Evolutionary conservation across 2,888 invertebrate genomes (phyloP), one percentile per base, ranked within the genome.

Genomic region (Dilophus febrilis): DNA sequence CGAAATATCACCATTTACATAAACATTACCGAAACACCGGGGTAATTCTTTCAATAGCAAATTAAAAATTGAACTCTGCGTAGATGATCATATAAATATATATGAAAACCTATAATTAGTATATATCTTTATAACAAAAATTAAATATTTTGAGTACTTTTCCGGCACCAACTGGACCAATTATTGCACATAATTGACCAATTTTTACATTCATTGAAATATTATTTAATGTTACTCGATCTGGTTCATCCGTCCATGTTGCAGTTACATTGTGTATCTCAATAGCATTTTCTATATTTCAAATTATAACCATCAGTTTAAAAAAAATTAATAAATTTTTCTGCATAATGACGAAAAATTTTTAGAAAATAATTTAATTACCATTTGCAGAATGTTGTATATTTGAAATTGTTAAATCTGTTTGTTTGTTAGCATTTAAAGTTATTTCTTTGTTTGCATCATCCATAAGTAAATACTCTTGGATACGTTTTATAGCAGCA

Each of bases 111-210:
- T n/a, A n/a, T n/a, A n/a, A n/a, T n/a, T n/a, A n/a, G n/a, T n/a
- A n/a, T n/a, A n/a, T n/a, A n/a, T n/a, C n/a, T n/a, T n/a, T n/a
- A n/a, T n/a, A n/a, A n/a, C n/a, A n/a, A n/a, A n/a, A n/a, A n/a
- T n/a, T n/a, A n/a, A n/a, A n/a, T n/a, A n/a, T n/a, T n/a, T n/a
- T n/a, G n/a, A n/a, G 26, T 16, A 57, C 57, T 62, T 74, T 92
- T 53, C 91, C 92, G 26, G 84, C 70, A 8, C 91, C 92, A 11
- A 91, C 90, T 1, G 87, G 77, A 10, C 91, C 91, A 43, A 91
- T 80, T 13, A 92, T 68, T 2, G 83, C 86, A 48, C 82, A 74
- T 2, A 87, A 64, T 51, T 75, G 71, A 16, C 76, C 75, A 45
- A 67, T 66, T 6, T 68, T 65, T 3, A 80, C 65, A 1, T 64